Evolutionary conservation across 2,888 invertebrate genomes (phyloP), one percentile per base, ranked within the genome.

Genomic region (Phlogophora meticulosa): DNA sequence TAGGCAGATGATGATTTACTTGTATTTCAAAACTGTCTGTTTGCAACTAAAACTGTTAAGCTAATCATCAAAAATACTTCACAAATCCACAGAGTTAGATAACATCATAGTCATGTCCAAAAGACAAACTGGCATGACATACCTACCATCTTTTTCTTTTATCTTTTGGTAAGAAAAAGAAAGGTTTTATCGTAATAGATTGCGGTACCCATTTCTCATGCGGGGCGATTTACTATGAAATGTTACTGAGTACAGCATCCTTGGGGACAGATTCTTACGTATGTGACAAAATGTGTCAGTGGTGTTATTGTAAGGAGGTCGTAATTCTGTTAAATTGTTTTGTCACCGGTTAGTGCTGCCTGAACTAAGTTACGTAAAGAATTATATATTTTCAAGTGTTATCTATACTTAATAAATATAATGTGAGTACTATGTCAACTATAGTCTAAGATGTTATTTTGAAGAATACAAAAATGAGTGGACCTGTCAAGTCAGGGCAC

Each of bases 101-200:
- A 13, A n/a, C 38, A 72, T 45, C n/a, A 24, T 42, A 28, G 5
- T 28, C 15, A 68, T 38, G 20, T 9, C n/a, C 1, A 4, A 67
- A 22, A 59, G 22, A 48, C 40, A 36, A 58, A 34, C 43, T 45
- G 9, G 13, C 40, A 61, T 51, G 51, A 51, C 62, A 56, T 15
- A 32, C 49, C 45, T n/a, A n/a, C n/a, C 28, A 76, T 55, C 17
- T 51, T 74, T 66, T 56, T 68, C 36, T 43, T 52, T 55, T 74
- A 72, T 42, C 2, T 49, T 67, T 78, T 4, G 9, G 51, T 42
- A 60, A 66, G 60, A 64, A 58, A 71, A 59, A 68, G 24, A 32
- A 72, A 48, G 42, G 49, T 43, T 67, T 49, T 52, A 63, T 63
- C 55, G 45, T 72, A 72, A 80, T 68, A 63, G 46, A 72, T 62